Evolutionary conservation across 2,113 vertebrate genomes (phyloP).

Genomic region (Oryzias woworae): DNA sequence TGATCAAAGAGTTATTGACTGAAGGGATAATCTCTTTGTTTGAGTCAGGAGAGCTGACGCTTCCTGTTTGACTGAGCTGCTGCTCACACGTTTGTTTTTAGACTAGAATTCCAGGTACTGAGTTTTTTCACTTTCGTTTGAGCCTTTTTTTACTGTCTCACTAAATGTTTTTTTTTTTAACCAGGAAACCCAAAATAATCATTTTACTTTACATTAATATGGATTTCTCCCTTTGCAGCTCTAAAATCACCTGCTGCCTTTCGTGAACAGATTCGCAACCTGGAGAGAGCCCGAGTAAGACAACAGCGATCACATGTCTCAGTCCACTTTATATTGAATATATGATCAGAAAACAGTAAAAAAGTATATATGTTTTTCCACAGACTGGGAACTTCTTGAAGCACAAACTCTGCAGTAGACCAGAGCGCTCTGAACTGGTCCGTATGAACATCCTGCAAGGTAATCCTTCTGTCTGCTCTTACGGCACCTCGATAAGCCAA

Average conservation of each 20-base stretch:
- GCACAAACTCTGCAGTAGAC: slow-evolving; percentile 95
- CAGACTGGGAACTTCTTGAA: slow-evolving; percentile 98
- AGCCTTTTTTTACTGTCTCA: background rate
- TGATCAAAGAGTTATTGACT: slow-evolving; percentile 36
- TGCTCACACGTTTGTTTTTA: slow-evolving; percentile 3
- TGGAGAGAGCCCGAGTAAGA: slow-evolving; percentile 95
- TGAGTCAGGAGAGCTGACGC: slow-evolving; percentile 47
- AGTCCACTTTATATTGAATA: background rate
- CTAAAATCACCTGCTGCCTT: slow-evolving; percentile 94
- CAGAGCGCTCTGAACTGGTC: slow-evolving; percentile 91
- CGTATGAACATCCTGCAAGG: slow-evolving; percentile 98
- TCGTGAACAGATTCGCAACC: slow-evolving; percentile 94
- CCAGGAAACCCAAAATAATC: too few species aligned
- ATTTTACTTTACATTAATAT: background rate
- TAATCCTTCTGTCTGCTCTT: slow-evolving; percentile 56
- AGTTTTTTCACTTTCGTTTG: background rate
- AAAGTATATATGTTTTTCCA: background rate
- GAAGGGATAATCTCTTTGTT: slow-evolving; percentile 33
- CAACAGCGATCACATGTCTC: background rate
- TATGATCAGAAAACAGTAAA: background rate
- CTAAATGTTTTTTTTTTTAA: too few species aligned
- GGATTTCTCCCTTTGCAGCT: slow-evolving; percentile 72
- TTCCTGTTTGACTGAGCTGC: slow-evolving; percentile 60
- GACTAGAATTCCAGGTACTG: background rate
- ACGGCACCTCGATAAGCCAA: slow-evolving; percentile 13